Conservation (phyloP, 53 echinoderm and acorn worm genomes). For the Glandiceps talaboti region DNA sequence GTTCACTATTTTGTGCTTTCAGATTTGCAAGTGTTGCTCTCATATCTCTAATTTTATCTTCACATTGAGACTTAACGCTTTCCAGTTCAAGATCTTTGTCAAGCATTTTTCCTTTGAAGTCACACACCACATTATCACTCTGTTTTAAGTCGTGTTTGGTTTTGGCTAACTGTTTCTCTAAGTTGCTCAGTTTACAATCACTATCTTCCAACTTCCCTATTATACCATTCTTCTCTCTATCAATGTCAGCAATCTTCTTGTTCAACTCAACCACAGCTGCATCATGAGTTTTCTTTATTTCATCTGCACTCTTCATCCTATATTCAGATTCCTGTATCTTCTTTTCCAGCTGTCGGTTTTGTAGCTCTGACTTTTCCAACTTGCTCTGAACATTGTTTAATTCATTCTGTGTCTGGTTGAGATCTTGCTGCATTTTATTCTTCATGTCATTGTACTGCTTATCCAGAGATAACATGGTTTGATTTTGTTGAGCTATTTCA, state of each 20-base stretch:
- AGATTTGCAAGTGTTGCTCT: constrained; percentile 61
- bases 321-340: constrained; percentile 51
- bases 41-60: constrained; percentile 46
- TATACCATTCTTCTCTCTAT: constrained; percentile 60
- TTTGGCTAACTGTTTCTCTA: constrained; percentile 62
- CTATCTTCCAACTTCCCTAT: constrained; percentile 55
- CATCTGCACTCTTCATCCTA: constrained; percentile 34
- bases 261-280: constrained; percentile 34
- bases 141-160: constrained; percentile 52
- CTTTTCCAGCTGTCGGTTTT: constrained; percentile 41
- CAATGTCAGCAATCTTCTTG: constrained; percentile 46
- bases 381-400: constrained; percentile 51
- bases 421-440: constrained; percentile 56
- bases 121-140: constrained; percentile 44
- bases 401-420: constrained; percentile 45
- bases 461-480: constrained; percentile 27
- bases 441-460: constrained; percentile 60
- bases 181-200: constrained; percentile 44
- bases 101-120: constrained; percentile 54
- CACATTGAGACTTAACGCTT: constrained; percentile 35
- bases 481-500: constrained; percentile 63
- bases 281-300: constrained; percentile 28
- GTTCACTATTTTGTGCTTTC: constrained; percentile 50
- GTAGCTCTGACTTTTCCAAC: constrained; percentile 44
- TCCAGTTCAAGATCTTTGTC: constrained; percentile 59